phyloP scores from a whole-genome alignment of 2,797 vertebrate species.

The Enteromius thamalakanensis region DNA sequence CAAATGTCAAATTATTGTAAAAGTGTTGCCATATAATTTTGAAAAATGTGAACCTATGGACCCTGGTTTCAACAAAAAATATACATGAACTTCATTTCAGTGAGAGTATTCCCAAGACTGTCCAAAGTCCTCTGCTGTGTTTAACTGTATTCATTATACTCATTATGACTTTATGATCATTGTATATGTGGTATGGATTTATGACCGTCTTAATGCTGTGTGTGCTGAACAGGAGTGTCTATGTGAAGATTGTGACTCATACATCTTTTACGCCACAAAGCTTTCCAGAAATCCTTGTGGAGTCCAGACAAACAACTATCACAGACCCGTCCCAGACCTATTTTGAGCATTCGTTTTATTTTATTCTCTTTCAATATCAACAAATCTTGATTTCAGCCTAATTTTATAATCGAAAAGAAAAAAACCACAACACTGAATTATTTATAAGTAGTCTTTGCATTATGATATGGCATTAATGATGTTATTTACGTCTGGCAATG shows the following conservation, averaged over 20 bases:
- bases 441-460: not conserved
- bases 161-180: not conserved
- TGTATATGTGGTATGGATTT: not conserved
- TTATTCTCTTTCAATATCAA: not conserved
- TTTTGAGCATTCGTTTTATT: not conserved
- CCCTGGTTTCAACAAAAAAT: not conserved
- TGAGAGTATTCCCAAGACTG: not conserved
- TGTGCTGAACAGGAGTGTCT: conserved; percentile 29
- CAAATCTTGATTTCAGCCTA: not conserved
- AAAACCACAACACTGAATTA: not conserved
- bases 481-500: conserved; percentile 5
- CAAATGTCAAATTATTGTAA: not conserved
- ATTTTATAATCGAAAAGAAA: not conserved
- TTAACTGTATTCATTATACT: conserved; percentile 3
- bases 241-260: conserved; percentile 11
- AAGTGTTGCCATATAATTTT: not conserved
- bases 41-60: not conserved
- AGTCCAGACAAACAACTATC: conserved; percentile 3
- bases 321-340: not conserved
- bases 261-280: conserved; percentile 3
- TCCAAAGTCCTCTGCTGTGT: conserved; percentile 15
- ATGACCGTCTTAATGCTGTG: conserved; percentile 25
- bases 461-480: not conserved
- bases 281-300: not conserved
- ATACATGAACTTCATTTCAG: not conserved